Evolutionary conservation across 1,140 invertebrate genomes (phyloP), one percentile per base, ranked within the genome.

Genomic region (Vanessa atalanta): DNA sequence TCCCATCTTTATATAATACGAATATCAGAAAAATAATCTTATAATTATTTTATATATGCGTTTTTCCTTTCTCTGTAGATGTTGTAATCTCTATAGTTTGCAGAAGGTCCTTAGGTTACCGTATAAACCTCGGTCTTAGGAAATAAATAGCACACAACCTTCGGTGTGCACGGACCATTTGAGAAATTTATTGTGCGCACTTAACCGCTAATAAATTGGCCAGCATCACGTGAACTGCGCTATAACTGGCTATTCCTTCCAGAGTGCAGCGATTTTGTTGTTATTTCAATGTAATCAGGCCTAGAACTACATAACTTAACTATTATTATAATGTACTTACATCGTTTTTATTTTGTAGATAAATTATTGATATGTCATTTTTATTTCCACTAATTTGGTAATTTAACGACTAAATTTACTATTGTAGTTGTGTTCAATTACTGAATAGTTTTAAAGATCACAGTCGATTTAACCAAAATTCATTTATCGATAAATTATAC

Each of bases 141-240:
- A 86, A 87, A 90, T 90, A 89, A 90, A 90, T 88, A 88, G 81
- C 88, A 83, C 83, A 84, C 85, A 84, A 82, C 81, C 83, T 85
- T 85, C 80, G 83, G 82, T 82, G 88, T 81, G 87, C 82, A 87
- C 83, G 87, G 88, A 77, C 90, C 85, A 89, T 92, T 91, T 86
- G 81, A 88, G 87, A 90, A 91, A 91, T 88, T 90, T 92, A 92
- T 90, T 84, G 88, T 84, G 84, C 85, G 86, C 88, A 90, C 86
- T 92, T 90, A 89, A 91, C 88, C 87, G 86, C 88, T 89, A 90
- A 90, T 91, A 92, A 91, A 92, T 91, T 88, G 88, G 84, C 82
- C 83, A 72, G 72, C 75, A 81, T 81, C 82, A 87, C 83, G 84
- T 87, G 85, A 86, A 83, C 76, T 80, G 79, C 80, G 72, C 80